Conservation (phyloP, 1,140 invertebrate genomes). For the Drosophila nebulosa region DNA sequence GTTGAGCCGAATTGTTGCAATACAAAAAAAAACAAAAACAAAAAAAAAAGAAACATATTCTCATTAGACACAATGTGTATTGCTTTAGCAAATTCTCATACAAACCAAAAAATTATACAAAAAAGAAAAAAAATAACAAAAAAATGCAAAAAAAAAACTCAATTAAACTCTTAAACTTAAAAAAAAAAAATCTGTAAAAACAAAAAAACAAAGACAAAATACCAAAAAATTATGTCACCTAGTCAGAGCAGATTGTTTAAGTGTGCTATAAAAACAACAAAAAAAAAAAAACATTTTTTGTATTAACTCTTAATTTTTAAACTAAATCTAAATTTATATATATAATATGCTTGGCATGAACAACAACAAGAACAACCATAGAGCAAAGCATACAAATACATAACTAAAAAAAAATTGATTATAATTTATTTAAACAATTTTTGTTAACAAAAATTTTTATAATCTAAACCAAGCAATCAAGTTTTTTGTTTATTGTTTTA, state of each 20-base stretch:
- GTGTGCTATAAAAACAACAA: slow-evolving; percentile 48
- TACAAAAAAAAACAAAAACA: no score
- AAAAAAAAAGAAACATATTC: no score
- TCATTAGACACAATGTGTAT: slow-evolving; percentile 42
- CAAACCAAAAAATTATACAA: neutral
- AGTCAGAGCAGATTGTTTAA: slow-evolving; percentile 64
- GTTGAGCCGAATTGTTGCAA: slow-evolving; percentile 47
- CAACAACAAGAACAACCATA: slow-evolving; percentile 21
- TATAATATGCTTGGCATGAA: slow-evolving; percentile 64
- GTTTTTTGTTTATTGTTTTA: neutral
- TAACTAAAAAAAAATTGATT: slow-evolving; percentile 36
- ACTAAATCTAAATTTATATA: slow-evolving; percentile 9
- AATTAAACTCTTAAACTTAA: slow-evolving; percentile 32
- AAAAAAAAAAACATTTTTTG: slow-evolving; percentile 51
- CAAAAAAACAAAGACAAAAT: no score
- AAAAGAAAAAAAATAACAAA: slow-evolving; percentile 19
- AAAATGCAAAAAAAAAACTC: slow-evolving; percentile 11
- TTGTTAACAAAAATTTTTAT: neutral
- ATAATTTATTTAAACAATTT: slow-evolving; percentile 33
- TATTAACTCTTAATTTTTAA: slow-evolving; percentile 55
- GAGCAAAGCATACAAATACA: neutral
- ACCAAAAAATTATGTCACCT: slow-evolving; percentile 48
- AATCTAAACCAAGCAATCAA: neutral
- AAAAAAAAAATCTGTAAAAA: slow-evolving; percentile 31
- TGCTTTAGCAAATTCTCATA: slow-evolving; percentile 72